Base-by-base conservation (phyloP, 1,140 invertebrate species). In the Drosophila littoralis region DNA sequence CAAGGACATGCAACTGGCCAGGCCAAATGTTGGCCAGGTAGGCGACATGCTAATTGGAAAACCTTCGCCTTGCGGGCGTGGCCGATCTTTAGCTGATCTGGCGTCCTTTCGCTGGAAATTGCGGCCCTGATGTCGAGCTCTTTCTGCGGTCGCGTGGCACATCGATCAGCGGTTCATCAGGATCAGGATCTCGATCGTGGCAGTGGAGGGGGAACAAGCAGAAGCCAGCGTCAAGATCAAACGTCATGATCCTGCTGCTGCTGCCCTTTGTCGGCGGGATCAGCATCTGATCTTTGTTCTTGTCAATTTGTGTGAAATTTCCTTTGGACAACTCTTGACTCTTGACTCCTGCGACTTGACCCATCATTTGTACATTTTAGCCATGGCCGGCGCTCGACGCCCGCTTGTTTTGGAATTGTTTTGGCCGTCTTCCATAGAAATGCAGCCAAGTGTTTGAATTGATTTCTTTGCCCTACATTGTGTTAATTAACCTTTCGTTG, bases 311-410 rank as follows among this genome's bases (percentile, higher is more conserved):
- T 72, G 70, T 67, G 82, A 78, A 79, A 81, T 81, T 73, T 70
- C 59, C 46, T 69, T 57, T 43, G 77, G 57, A 17, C 54, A 68
- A 69, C 38, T 48, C 60, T 55, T 33, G 22, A 22, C 22, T 48
- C 60, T 55, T 33, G 22, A 22, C 22, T 48, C 60, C 50, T 33
- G 38, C 38, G 22, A 28, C 42, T 73, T 35, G 48, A 54, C 17
- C 50, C 51, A 86, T 83, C 83, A 88, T 88, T 88, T 88, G 84
- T 88, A 83, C 84, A 75, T 51, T 83, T 88, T 88, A 88, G 83
- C 80, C 61, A 88, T 88, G 83, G 38, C 67, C 38, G 83, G 83
- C 83, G 83, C 84, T 86, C 55, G 36, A 9, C 10, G 13, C 7
- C 35, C 28, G 38, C 32, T 35, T 82, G 81, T 85, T 85, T 86